Base-by-base conservation (phyloP, 2,888 invertebrate species). In the Falcaria lacertinaria region DNA sequence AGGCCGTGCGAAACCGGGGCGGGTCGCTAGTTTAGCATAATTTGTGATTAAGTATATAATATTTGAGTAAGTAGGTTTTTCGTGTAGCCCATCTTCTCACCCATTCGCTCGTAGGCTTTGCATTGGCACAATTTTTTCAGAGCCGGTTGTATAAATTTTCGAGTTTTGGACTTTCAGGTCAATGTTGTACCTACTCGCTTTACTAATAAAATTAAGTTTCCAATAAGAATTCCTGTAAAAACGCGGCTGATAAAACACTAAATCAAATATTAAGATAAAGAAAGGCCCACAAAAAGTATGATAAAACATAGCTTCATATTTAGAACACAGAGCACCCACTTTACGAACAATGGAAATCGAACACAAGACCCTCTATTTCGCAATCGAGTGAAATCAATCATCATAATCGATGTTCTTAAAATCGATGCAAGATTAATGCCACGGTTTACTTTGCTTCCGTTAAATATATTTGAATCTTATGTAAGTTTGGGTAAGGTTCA, bases 71-170 rank as follows among this genome's bases (percentile, higher is more conserved):
- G n/a, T n/a, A n/a, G n/a, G n/a, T n/a, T n/a, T n/a, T n/a, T n/a
- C n/a, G n/a, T n/a, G n/a, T n/a, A n/a, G n/a, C n/a, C n/a, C n/a
- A n/a, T 39, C 32, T 2, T 17, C 33, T 13, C 19, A 19, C 11
- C 14, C 14, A 34, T 40, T 42, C 33, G 40, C 44, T 37, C n/a
- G n/a, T n/a, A n/a, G n/a, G 33, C 45, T 36, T 60, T 76, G 62
- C 77, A 78, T 70, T 79, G 79, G 74, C 78, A 75, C 62, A 54
- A 50, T 67, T 22, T 75, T 67, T 66, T 60, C 57, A 59, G 60
- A 60, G 59, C 52, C 52, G 52, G 61, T 59, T 57, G 47, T 55
- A 61, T 57, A n/a, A n/a, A n/a, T n/a, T n/a, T n/a, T n/a, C n/a
- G 43, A 62, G 55, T 56, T 57, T 59, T 56, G 54, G 65, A 75